phyloP scores from a whole-genome alignment of 2,797 vertebrate genomes.

The Rhinophrynus dorsalis region DNA sequence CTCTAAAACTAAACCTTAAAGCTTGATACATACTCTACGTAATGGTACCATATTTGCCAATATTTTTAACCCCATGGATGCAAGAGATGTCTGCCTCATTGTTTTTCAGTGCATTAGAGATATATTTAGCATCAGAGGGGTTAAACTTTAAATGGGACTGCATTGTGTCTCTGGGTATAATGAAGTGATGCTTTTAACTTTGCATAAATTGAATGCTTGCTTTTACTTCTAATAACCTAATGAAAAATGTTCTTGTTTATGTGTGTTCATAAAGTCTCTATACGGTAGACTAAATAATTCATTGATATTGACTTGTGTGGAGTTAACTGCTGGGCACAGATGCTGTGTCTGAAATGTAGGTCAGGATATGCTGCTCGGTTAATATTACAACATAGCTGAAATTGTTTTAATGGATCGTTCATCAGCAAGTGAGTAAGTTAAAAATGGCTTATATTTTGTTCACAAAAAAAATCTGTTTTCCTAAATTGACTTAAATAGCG shows the following conservation, averaged over 20 bases:
- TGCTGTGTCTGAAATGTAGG: slow-evolving; percentile 38
- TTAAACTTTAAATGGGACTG: too few species aligned
- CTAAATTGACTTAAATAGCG: slow-evolving; percentile 27
- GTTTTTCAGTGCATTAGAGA: too few species aligned
- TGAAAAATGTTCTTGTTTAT: background rate
- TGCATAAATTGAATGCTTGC: background rate
- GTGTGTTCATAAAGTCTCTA: background rate
- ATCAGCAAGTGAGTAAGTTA: background rate
- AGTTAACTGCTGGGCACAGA: slow-evolving; percentile 37
- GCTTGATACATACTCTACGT: too few species aligned
- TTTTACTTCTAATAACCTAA: background rate
- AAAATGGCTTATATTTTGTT: slow-evolving; percentile 16
- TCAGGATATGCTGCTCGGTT: slow-evolving; percentile 7
- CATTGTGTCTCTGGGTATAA: too few species aligned
- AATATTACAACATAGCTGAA: slow-evolving; percentile 14
- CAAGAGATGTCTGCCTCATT: too few species aligned
- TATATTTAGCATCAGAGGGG: too few species aligned
- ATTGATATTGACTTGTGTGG: slow-evolving; percentile 34
- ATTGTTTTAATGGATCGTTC: slow-evolving; percentile 32
- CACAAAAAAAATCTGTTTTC: slow-evolving; percentile 2
- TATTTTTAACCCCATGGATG: too few species aligned
- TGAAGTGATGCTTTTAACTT: background rate
- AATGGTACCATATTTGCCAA: too few species aligned
- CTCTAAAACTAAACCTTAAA: too few species aligned
- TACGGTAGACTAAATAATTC: slow-evolving; percentile 39